Conservation (phyloP, 2,888 invertebrate species). For the Polyommatus icarus region DNA sequence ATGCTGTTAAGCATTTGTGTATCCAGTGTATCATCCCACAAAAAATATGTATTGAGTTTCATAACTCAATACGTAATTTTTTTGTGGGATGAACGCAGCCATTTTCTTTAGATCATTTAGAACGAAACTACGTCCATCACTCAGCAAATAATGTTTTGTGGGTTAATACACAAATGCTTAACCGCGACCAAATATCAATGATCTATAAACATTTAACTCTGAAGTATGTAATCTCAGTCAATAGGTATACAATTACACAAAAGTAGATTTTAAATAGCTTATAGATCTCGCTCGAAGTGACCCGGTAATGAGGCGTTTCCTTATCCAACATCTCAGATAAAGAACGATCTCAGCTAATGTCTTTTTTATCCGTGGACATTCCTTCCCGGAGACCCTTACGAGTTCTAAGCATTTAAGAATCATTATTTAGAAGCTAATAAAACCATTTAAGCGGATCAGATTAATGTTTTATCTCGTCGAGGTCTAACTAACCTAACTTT, state of each 20-base stretch:
- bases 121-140: too few species aligned
- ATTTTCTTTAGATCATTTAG: too few species aligned
- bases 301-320: conserved; percentile 38
- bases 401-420: not conserved
- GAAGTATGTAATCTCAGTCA: conserved; percentile 31
- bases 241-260: not conserved
- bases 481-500: not conserved
- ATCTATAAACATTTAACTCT: not conserved
- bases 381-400: conserved; percentile 27
- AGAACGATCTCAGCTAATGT: conserved; percentile 40
- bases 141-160: too few species aligned
- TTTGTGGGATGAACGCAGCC: too few species aligned
- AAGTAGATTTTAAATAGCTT: conserved; percentile 32
- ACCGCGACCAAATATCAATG: too few species aligned
- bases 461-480: not conserved
- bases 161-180: too few species aligned
- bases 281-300: conserved; percentile 35
- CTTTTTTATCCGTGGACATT: conserved; percentile 41
- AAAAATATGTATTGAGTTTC: too few species aligned
- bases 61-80: too few species aligned
- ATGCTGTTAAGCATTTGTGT: too few species aligned
- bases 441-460: not conserved
- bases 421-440: not conserved
- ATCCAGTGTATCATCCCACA: too few species aligned
- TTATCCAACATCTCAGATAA: conserved; percentile 39